Evolutionary conservation across 2,113 vertebrate genomes (phyloP).

Genomic region (Crotalus tigris): DNA sequence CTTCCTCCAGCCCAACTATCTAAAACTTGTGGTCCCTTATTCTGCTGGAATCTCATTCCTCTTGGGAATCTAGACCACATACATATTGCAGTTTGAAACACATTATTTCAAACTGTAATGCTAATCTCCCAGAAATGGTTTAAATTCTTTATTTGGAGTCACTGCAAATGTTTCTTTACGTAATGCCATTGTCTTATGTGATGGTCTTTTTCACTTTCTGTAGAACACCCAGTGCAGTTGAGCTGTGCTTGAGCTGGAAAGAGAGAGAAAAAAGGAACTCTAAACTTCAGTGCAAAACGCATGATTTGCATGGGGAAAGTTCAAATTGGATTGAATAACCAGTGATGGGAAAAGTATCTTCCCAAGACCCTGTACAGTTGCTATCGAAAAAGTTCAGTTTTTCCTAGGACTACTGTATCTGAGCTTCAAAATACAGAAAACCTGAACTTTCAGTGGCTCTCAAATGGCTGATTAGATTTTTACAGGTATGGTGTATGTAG

Average conservation of each 20-base stretch:
- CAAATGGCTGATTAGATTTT: not conserved
- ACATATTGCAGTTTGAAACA: not conserved
- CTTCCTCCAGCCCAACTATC: not conserved
- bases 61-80: not conserved
- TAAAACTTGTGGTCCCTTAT: not conserved
- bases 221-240: not conserved
- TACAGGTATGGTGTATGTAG: not conserved
- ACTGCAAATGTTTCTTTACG: not conserved
- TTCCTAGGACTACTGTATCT: not conserved
- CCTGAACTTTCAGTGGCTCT: not conserved
- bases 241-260: not conserved
- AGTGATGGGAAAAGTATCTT: not conserved
- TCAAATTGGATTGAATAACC: not conserved
- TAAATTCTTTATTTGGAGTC: not conserved
- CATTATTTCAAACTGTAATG: not conserved
- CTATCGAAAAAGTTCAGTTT: not conserved
- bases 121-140: not conserved
- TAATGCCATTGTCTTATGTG: not conserved
- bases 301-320: not conserved
- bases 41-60: not conserved
- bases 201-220: not conserved
- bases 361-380: not conserved
- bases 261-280: not conserved
- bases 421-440: not conserved
- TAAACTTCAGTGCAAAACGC: not conserved